phyloP scores from a whole-genome alignment of 2,888 invertebrate genomes.

The Ramazzottius varieornatus region DNA sequence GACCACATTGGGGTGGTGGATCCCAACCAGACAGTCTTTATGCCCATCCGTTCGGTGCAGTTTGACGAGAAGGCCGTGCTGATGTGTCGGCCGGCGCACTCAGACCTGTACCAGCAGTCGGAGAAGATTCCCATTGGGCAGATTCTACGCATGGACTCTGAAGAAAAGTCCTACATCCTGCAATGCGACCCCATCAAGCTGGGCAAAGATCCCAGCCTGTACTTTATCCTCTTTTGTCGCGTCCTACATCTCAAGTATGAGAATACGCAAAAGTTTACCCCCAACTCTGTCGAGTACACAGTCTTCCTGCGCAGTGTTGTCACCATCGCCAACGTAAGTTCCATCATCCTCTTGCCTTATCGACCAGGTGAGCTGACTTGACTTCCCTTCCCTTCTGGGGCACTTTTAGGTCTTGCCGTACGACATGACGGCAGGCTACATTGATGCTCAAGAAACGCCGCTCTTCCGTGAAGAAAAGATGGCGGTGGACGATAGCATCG shows the following conservation, averaged over 20 bases:
- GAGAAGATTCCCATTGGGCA: not conserved
- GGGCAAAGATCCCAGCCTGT: not conserved
- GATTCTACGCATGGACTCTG: not conserved
- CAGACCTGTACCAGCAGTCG: not conserved
- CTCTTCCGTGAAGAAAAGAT: not conserved
- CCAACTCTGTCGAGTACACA: not conserved
- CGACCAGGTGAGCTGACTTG: no score
- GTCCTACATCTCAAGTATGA: not conserved
- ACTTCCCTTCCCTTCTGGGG: no score
- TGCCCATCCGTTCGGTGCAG: slow-evolving; percentile 4
- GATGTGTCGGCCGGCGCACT: not conserved
- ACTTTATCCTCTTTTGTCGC: not conserved
- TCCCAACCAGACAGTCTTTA: not conserved
- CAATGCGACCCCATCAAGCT: not conserved
- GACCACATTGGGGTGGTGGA: not conserved
- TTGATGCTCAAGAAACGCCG: not conserved
- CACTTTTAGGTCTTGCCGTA: not conserved
- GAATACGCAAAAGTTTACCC: not conserved
- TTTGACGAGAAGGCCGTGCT: slow-evolving; percentile 2
- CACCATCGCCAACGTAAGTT: not conserved
- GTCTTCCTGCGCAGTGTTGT: slow-evolving; percentile 1
- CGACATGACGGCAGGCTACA: not conserved
- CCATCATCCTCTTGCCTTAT: not conserved
- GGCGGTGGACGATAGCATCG: not conserved
- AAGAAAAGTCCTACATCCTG: not conserved